Conservation (phyloP, 2,113 vertebrate species). For the Hyperoodon ampullatus region DNA sequence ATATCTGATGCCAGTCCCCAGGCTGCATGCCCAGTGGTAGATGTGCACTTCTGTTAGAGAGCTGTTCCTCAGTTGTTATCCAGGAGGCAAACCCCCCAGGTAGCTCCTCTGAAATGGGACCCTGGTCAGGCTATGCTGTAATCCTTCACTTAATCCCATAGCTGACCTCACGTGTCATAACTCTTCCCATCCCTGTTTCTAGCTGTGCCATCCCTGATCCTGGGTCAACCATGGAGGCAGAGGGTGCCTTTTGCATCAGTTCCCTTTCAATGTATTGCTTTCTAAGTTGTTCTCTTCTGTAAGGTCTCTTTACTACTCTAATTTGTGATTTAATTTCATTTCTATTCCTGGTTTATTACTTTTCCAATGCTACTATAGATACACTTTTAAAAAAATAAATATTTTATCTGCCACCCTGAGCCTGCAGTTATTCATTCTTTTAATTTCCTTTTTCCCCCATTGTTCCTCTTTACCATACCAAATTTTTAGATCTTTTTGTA, state of each 20-base stretch:
- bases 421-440: neutral
- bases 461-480: neutral
- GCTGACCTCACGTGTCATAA: neutral
- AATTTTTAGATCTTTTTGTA: neutral
- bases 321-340: neutral
- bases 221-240: neutral
- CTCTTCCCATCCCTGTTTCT: neutral
- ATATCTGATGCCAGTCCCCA: neutral
- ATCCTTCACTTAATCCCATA: neutral
- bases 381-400: neutral
- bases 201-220: neutral
- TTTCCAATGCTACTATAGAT: neutral
- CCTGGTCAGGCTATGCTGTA: neutral
- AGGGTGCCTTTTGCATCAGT: neutral
- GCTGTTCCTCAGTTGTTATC: neutral
- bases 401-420: neutral
- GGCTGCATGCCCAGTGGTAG: neutral
- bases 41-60: neutral
- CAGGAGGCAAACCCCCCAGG: neutral
- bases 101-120: neutral
- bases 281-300: neutral
- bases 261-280: neutral
- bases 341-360: neutral
- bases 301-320: neutral
- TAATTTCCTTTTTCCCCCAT: neutral